Base-by-base conservation (phyloP, 2,888 invertebrate species). In the Epinotia bilunana region DNA sequence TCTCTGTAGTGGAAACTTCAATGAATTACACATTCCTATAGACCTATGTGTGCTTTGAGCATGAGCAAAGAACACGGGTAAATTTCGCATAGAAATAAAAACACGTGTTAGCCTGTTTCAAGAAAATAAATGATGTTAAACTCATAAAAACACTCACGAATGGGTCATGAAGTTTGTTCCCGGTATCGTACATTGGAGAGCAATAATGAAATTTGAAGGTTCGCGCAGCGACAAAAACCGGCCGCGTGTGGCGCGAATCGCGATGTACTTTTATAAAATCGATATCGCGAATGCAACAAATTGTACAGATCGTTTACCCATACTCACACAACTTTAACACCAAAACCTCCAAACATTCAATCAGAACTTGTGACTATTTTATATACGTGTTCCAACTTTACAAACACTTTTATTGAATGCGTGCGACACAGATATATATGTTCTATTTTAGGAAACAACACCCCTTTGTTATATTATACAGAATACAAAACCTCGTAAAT, bases 111-210 rank as follows among this genome's bases (percentile, higher is more conserved):
- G 49, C 49, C 16, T 13, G 4, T 3, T 58, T 20, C 23, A 20
- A 20, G 13, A 2, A 4, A 3, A 58, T 58, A 20, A 58, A 58
- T 23, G 20, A 1, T 20, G 20, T 20, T n/a, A 57, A 0, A 1
- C 57, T 20, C 65, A 33, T 55, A 12, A 53, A 53, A 53, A 53
- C n/a, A n/a, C 49, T 53, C 55, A 67, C 39, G 1, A 67, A 55
- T 55, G 53, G 33, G 7, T 20, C 39, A 39, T 55, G 18, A 57
- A 55, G 57, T 67, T 55, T 13, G 55, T 55, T 3, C 55, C 55
- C 18, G n/a, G 39, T 18, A 2, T 11, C 4, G 28, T 28, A 67
- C 57, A 67, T 67, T 55, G 39, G 67, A 57, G 20, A 28, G 55
- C 18, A 57, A 57, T 67, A 57, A 67, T 57, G 13, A 39, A 20